Evolutionary conservation across 2,113 vertebrate genomes (phyloP), one percentile per base, ranked within the genome.

Genomic region (Grallaria varia): DNA sequence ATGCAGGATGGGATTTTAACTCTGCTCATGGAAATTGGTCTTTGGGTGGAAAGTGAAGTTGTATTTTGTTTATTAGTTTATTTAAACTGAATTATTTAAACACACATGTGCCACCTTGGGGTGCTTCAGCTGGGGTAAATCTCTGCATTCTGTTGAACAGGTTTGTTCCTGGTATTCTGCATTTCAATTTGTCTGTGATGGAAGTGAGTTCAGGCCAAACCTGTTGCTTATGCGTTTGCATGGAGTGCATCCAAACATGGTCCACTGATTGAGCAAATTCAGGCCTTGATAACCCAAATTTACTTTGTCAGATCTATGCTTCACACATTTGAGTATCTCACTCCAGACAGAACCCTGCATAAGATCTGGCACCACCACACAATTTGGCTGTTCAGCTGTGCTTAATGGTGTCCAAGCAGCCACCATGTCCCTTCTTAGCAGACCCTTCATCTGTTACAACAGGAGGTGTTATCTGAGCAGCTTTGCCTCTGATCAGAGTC

Each of bases 341-440:
- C 33, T 67, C 52, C 45, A 14, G 27, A 28, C 14, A 20, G 27
- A 9, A 12, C 33, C 33, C 44, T 30, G 39, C 45, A 1, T 33
- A 21, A n/a, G 24, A 13, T 45, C 33, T 12, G 1, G 1, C 12
- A 9, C 8, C 15, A 10, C 27, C 50, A 27, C 25, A 3, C 0
- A 4, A 49, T 31, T 14, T 0, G 19, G 8, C 45, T 45, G 33
- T 31, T 60, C 18, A 4, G 4, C 33, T 27, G 6, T 4, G 17
- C 33, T 14, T 9, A 13, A 3, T 28, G 15, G 13, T 1, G 52
- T 44, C 18, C 59, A 18, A 5, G 60, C 52, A 89, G 52, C 42
- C 42, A 5, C 58, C 8, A 4, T 0, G 18, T 50, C 42, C 21
- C 14, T 42, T 37, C 33, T 8, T 23, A 37, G 8, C 14, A 50